Evolutionary conservation across 2,888 invertebrate genomes (phyloP).

Genomic region (Nebria salina): DNA sequence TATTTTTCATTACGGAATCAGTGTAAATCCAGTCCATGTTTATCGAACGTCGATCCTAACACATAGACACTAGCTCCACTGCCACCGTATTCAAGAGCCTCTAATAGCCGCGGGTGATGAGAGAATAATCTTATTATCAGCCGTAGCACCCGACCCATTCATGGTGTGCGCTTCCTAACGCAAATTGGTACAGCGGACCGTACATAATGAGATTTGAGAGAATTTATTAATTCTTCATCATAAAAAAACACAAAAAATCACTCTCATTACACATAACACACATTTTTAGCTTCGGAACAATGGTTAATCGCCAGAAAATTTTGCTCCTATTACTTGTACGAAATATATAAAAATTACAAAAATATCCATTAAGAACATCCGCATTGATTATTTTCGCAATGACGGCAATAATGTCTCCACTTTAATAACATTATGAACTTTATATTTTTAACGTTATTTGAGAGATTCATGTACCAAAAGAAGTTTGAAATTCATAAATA

Average conservation of each 20-base stretch:
- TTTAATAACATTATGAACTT: no score
- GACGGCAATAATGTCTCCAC: no score
- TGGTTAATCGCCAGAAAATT: no score
- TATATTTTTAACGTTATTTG: no score
- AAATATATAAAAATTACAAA: no score
- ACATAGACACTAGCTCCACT: background rate
- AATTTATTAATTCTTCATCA: constrained; percentile 19
- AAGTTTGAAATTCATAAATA: no score
- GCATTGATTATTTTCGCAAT: no score
- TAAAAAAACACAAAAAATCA: background rate
- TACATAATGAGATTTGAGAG: constrained; percentile 10
- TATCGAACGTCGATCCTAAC: constrained; percentile 9
- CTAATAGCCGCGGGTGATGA: constrained; percentile 29
- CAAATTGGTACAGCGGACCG: constrained; percentile 19
- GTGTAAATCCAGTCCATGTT: background rate
- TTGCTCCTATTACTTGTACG: no score
- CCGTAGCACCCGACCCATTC: constrained; percentile 37
- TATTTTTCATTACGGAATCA: background rate
- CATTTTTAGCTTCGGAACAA: no score
- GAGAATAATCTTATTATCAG: constrained; percentile 44
- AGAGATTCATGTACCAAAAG: no score
- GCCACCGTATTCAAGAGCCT: background rate
- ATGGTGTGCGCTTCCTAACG: constrained; percentile 23
- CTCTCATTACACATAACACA: no score
- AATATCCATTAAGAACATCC: no score